phyloP scores from a whole-genome alignment of 2,888 invertebrate species.

The Desoria tigrina region DNA sequence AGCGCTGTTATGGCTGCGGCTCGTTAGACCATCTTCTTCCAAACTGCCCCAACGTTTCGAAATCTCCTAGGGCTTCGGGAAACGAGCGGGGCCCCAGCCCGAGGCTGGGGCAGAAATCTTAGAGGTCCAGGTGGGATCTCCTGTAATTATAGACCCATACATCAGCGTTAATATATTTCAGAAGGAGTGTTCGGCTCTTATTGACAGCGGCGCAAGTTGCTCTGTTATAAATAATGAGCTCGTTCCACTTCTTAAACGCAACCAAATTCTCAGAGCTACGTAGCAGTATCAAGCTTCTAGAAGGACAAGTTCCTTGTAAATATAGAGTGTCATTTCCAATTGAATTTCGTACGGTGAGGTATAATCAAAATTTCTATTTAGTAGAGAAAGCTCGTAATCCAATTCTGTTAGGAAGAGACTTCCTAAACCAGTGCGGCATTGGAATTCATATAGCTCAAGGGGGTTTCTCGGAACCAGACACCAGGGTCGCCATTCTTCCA shows the following conservation, averaged over 20 bases:
- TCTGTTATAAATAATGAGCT: background rate
- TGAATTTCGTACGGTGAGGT: background rate
- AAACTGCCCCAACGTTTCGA: background rate
- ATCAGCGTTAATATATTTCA: background rate
- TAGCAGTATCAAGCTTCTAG: too few species aligned
- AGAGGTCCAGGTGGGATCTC: too few species aligned
- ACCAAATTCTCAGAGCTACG: too few species aligned
- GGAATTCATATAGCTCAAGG: background rate
- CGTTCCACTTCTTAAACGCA: background rate
- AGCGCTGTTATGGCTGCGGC: background rate
- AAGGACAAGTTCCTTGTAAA: background rate
- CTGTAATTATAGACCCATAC: too few species aligned
- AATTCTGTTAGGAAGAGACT: constrained; percentile 1
- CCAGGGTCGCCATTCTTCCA: too few species aligned
- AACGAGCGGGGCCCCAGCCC: too few species aligned
- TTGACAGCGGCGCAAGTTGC: background rate
- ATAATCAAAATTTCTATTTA: background rate
- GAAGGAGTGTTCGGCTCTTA: background rate
- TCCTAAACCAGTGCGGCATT: background rate
- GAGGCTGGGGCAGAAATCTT: too few species aligned
- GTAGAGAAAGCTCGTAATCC: background rate
- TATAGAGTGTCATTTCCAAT: background rate
- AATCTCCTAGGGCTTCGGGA: background rate
- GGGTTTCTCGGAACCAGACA: background rate
- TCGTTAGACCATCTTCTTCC: background rate